Base-by-base conservation (phyloP, 2,888 invertebrate species). In the Andrena fulva region DNA sequence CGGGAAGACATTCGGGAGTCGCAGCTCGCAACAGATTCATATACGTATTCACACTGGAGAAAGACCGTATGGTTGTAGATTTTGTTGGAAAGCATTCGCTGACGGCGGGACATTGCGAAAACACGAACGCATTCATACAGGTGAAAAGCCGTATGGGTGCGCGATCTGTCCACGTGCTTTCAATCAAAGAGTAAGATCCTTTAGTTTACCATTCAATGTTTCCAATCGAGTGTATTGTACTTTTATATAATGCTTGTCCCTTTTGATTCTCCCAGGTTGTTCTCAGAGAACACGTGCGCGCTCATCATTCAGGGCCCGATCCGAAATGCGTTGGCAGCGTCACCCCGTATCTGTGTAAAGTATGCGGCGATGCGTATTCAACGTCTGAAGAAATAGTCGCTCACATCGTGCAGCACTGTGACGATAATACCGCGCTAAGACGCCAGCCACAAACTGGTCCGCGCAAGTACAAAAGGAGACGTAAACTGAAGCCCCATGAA, bases 51-150 rank as follows among this genome's bases (percentile, higher is more conserved):
- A 98, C 92, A 98, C 98, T 0, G 97, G 96, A 3, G 98, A 98
- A 92, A 95, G 97, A 54, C 98, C 97, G 0, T 98, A 98, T 90
- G 97, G 97, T 0, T 98, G 98, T 91, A 95, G 97, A 10, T 98
- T 96, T 94, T 98, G 98, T 92, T 97, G 97, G 97, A 98, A 98
- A 92, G 97, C 97, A 0, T 98, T 98, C 92, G 98, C 98, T 0
- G 98, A 98, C 92, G 98, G 98, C 54, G 98, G 98, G 31, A 98
- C 98, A 1, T 93, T 98, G 62, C 94, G 98, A 48, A 98, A 98
- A 91, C 98, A 98, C 92, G 98, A 98, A 91, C 95, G 98, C 10
- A 98, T 98, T 89, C 98, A 98, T 89, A 98, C 98, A 0, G 97
- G 97, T 31, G 97, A 97, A 91, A 98, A 98, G 91, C 98, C 98